Percentiles rank a stretch among this genome's conserved stretches.
These are phyloP conservation scores for Porites lobata DNA, from an alignment of 92 coral and sea anemone genomes.

Conservation along the genomic window DNA sequence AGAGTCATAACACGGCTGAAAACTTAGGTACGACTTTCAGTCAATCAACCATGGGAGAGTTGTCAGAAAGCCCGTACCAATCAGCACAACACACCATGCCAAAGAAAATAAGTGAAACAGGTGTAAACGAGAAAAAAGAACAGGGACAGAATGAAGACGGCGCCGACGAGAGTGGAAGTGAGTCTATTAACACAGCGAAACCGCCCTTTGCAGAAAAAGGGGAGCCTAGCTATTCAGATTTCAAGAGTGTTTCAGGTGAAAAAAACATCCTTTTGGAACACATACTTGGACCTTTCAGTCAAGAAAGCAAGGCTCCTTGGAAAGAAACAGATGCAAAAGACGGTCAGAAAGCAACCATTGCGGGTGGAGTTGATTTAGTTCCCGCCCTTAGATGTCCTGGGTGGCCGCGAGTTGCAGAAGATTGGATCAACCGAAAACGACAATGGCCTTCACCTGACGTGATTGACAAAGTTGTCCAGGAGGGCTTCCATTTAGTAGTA, in stretches of 20 bases:
- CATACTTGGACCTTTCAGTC: neutral
- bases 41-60: neutral
- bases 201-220: neutral
- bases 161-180: neutral
- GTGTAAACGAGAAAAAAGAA: neutral
- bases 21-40: neutral
- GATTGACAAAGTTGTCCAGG: slow-evolving; percentile 49
- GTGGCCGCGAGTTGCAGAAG: slow-evolving; percentile 77
- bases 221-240: neutral
- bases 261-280: neutral
- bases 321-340: neutral
- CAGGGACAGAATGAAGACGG: neutral
- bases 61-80: neutral
- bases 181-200: neutral
- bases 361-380: slow-evolving; percentile 62
- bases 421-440: slow-evolving; percentile 80
- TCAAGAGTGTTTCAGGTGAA: neutral
- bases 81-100: neutral
- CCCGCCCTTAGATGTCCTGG: slow-evolving; percentile 77
- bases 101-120: neutral
- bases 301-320: neutral
- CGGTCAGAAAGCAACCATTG: neutral
- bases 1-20: neutral
- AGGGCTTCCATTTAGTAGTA: slow-evolving; percentile 77
- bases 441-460: slow-evolving; percentile 76